Percentiles rank a stretch among this genome's conserved stretches.
Evolutionary conservation across 2,797 vertebrate species (phyloP).

Genomic region (Simalia tracyae): DNA sequence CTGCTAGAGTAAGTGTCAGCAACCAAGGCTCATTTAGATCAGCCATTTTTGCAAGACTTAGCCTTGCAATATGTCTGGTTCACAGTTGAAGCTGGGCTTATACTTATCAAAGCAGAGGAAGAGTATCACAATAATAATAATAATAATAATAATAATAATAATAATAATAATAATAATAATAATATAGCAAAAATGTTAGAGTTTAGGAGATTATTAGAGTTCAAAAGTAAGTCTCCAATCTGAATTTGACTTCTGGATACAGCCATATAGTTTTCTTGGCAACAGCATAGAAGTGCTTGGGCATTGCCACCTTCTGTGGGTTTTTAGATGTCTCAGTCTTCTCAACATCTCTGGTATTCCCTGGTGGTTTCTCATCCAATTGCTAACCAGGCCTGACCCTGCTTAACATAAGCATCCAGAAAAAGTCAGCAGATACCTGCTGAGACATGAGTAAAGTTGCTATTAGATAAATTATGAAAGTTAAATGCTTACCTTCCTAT

Average conservation of each 20-base stretch:
- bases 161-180: too few relatives aligned
- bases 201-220: not conserved
- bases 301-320: not conserved
- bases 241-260: not conserved
- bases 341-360: not conserved
- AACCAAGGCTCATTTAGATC: not conserved
- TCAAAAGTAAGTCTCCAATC: not conserved
- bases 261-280: not conserved
- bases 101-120: not conserved
- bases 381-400: not conserved
- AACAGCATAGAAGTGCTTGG: not conserved
- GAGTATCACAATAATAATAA: not conserved
- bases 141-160: too few relatives aligned
- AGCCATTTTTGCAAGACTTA: not conserved
- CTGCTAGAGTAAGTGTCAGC: not conserved
- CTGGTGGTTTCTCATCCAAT: not conserved
- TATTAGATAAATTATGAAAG: not conserved
- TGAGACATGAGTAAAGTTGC: not conserved
- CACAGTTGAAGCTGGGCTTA: not conserved
- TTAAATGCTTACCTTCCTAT: not conserved
- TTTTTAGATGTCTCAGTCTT: not conserved
- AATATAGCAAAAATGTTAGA: not conserved
- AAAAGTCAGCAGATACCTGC: not conserved
- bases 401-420: not conserved
- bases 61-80: not conserved